Base-by-base conservation (phyloP, 2,113 vertebrate genomes). In the Daboia siamensis region DNA sequence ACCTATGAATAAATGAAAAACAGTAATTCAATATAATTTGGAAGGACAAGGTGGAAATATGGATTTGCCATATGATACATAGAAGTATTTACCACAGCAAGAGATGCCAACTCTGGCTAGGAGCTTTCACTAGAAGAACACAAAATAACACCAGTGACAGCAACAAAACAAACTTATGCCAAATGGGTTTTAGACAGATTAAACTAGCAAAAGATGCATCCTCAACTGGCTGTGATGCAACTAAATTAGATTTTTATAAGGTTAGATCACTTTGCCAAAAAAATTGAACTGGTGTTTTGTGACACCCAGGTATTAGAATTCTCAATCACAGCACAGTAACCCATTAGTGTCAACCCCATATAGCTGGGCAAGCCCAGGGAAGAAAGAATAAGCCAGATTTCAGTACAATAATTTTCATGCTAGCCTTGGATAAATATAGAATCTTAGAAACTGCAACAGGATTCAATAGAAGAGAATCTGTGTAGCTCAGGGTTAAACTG, bases 1-100 rank as follows among this genome's bases (percentile, higher is more conserved):
- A 86, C 92, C 46, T n/a, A 64, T 26, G n/a, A 90, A 23, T 46
- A 90, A 92, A 90, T 90, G 46, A 44, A 90, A 92, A 61, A 56
- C 80, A 90, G 55, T 90, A 92, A 46, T 55, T 54, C 21, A 57
- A 23, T 57, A 85, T 56, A 86, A 33, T 11, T 54, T 20, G 80
- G 13, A 86, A 52, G 20, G n/a, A 10, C 12, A 52, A 57, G 44
- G 2, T 39, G 88, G 17, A 88, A 92, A 86, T 61, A 23, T 46
- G 21, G 44, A 8, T 13, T 90, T 85, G n/a, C 11, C n/a, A 57
- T n/a, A 89, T 51, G 84, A 92, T 84, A 88, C 6, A 11, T 1
- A 54, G 39, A 33, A 15, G 44, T n/a, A 11, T 87, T 54, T 8
- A 33, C 57, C 26, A 51, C 20, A n/a, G 64, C 46, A 90, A 46